phyloP scores from a whole-genome alignment of 2,888 invertebrate genomes.

The Oligia strigilis region DNA sequence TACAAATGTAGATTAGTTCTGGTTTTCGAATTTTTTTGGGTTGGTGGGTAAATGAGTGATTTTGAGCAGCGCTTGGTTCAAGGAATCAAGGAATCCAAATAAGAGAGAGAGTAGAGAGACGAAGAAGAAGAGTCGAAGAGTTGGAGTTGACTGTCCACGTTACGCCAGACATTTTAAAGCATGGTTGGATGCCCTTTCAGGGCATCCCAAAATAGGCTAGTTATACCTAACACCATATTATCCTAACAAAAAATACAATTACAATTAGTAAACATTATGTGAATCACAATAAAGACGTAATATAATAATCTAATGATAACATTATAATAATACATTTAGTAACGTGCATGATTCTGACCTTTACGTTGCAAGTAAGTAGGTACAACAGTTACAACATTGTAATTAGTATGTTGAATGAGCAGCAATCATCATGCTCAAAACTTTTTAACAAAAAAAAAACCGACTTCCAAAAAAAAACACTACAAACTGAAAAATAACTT shows the following conservation, averaged over 20 bases:
- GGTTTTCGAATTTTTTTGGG: neutral
- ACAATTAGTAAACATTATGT: neutral
- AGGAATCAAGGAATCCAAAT: neutral
- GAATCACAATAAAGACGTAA: neutral
- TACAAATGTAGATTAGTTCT: neutral
- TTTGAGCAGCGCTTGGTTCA: neutral
- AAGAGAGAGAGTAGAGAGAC: no score
- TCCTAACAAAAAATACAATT: neutral
- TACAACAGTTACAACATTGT: constrained; percentile 14
- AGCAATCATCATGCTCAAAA: constrained; percentile 1
- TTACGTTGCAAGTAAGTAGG: neutral
- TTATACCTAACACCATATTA: neutral
- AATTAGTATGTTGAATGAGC: constrained; percentile 25
- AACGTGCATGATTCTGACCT: constrained; percentile 42
- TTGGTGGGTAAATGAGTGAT: neutral
- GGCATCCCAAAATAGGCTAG: neutral
- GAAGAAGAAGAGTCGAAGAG: no score
- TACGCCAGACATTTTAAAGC: neutral
- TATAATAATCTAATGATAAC: constrained; percentile 1
- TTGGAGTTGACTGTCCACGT: neutral
- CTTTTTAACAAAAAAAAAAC: no score
- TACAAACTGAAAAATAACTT: no score
- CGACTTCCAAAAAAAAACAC: no score
- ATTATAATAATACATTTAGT: constrained; percentile 13
- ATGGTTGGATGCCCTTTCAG: no score